Percentiles rank a stretch among this genome's conserved stretches.
phyloP scores from a whole-genome alignment of 2,797 vertebrate species.

The Galaxias olidus region DNA sequence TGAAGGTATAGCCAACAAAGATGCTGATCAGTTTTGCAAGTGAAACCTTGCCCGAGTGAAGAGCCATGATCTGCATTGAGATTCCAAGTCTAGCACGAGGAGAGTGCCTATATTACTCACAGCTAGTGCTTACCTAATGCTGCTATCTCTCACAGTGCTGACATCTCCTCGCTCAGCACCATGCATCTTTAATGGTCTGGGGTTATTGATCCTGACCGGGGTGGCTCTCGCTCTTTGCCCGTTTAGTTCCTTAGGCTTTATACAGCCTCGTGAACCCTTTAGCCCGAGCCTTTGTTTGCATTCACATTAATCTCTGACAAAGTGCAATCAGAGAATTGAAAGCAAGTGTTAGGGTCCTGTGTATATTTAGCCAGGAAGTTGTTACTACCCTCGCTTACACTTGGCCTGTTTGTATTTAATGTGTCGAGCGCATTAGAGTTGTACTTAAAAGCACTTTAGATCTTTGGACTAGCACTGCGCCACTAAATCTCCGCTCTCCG shows the following conservation, averaged over 20 bases:
- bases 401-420: constrained; percentile 16
- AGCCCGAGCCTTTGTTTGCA: constrained; percentile 38
- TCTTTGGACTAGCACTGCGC: constrained; percentile 1
- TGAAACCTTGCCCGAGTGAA: too few relatives aligned
- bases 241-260: constrained; percentile 13
- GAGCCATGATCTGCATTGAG: too few relatives aligned
- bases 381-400: constrained; percentile 23
- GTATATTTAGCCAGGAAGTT: constrained; percentile 19
- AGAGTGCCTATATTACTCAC: background rate
- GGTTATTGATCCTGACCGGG: constrained; percentile 31
- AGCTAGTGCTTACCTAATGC: constrained; percentile 8
- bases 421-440: background rate
- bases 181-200: constrained; percentile 22
- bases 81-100: constrained; percentile 1
- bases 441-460: constrained; percentile 23
- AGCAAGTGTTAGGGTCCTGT: constrained; percentile 21
- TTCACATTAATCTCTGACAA: constrained; percentile 45
- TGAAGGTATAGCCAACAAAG: too few relatives aligned
- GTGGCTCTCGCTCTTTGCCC: constrained; percentile 10
- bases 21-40: too few relatives aligned
- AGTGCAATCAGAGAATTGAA: constrained; percentile 36
- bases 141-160: constrained; percentile 26
- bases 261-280: constrained; percentile 29
- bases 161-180: constrained; percentile 4
- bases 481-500: background rate